phyloP scores from a whole-genome alignment of 2,888 invertebrate genomes.

The Andrena bicolor region DNA sequence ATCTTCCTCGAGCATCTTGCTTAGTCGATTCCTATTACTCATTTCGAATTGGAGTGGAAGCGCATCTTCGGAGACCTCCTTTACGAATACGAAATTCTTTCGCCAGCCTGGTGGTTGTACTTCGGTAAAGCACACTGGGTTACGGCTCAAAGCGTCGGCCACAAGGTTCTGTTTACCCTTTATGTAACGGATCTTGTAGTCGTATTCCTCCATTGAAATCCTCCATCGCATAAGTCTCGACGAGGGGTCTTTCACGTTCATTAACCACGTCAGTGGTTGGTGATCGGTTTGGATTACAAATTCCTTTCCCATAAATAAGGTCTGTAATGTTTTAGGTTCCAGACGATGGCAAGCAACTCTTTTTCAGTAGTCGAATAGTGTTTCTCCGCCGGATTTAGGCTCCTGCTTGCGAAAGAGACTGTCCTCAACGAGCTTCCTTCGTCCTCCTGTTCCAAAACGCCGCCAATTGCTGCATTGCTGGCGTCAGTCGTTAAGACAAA shows the following conservation, averaged over 20 bases:
- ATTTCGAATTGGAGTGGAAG: neutral
- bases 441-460: neutral
- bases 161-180: conserved; percentile 73
- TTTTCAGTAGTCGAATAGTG: conserved; percentile 2
- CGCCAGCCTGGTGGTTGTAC: neutral
- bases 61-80: neutral
- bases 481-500: neutral
- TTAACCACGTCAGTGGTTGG: conserved; percentile 32
- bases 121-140: neutral
- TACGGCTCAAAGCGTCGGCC: conserved; percentile 71
- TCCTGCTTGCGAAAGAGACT: neutral
- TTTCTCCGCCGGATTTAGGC: neutral
- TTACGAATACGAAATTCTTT: neutral
- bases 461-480: neutral
- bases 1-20: neutral
- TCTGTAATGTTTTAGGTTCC: conserved; percentile 7
- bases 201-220: conserved; percentile 76
- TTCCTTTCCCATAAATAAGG: neutral
- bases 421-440: neutral
- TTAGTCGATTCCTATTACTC: neutral
- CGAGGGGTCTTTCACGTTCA: conserved; percentile 74
- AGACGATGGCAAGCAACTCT: conserved; percentile 1
- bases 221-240: conserved; percentile 76
- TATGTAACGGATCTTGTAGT: conserved; percentile 77
- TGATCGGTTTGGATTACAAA: conserved; percentile 78